Evolutionary conservation across 1,140 invertebrate genomes (phyloP), one percentile per base, ranked within the genome.

Genomic region (Prorops nasuta): DNA sequence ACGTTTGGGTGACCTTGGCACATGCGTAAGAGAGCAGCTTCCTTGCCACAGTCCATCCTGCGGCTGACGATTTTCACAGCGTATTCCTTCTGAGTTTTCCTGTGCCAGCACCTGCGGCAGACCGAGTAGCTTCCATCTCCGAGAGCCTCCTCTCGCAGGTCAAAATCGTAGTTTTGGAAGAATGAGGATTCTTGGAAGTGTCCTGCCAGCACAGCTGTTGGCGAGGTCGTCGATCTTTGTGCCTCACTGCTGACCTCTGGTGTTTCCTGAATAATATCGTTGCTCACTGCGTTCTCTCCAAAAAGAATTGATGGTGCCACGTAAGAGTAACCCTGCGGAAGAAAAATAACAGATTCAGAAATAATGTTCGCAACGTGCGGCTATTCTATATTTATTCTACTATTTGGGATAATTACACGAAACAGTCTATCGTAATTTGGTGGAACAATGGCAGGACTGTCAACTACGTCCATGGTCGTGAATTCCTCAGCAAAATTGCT

Each of bases 401-500:
- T 49, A 9, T 9, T 3, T 10, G 4, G 6, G 39, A 22, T 34
- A 18, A 32, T 64, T 61, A 85, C 89, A 83, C 90, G 86, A 72
- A 96, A 98, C 28, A 96, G 82, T 70, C 91, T 91, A 57, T 94
- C 90, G 56, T 86, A 87, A 69, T 93, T 89, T 1, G 86, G 81
- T 15, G 94, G 94, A 16, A 89, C 84, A 35, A 92, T 84, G 3
- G 90, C 91, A 0, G 94, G 93, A n/a, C 91, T 94, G 72, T 97
- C 94, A 1, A 90, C 85, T 2, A 92, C 87, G 38, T 83, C 80
- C 86, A 95, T 92, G 56, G 86, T 85, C 0, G 95, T 98, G 70
- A 98, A 98, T 79, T 98, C 95, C 52, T 92, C 91, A 19, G 94
- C 90, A 77, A 98, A 98, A 78, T 98, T 97, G 64, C 91, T 93